Percentiles rank a stretch among this genome's conserved stretches.
Evolutionary conservation across 2,888 invertebrate species (phyloP).

Genomic region (Drosophila lutescens): DNA sequence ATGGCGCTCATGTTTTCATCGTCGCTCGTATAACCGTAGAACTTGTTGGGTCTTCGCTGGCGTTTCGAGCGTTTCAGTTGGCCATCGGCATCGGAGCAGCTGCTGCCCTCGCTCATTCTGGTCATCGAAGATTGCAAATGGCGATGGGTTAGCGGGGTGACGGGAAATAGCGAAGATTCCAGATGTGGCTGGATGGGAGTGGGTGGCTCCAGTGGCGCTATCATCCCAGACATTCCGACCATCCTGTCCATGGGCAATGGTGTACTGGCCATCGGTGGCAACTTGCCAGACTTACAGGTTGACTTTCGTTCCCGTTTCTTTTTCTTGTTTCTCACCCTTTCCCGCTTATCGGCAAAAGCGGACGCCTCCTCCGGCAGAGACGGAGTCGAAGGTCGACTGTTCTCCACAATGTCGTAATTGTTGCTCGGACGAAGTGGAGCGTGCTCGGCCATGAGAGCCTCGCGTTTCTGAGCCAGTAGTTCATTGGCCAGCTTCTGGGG

Average conservation of each 20-base stretch:
- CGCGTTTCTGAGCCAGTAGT: constrained; percentile 90
- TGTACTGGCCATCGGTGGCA: constrained; percentile 15
- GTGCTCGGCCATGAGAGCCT: constrained; percentile 86
- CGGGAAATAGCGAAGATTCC: constrained; percentile 49
- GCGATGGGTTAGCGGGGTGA: constrained; percentile 67
- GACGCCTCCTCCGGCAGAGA: constrained; percentile 85
- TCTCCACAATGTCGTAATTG: constrained; percentile 87
- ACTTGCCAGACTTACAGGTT: constrained; percentile 69
- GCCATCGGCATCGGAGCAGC: constrained; percentile 86
- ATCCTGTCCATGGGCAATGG: constrained; percentile 5
- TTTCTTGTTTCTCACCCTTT: constrained; percentile 86
- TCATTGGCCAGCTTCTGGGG: constrained; percentile 91
- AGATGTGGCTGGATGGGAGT: constrained; percentile 23
- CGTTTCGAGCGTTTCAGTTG: constrained; percentile 90
- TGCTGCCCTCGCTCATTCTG: constrained; percentile 82
- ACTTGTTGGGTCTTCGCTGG: constrained; percentile 92
- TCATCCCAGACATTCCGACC: constrained; percentile 10
- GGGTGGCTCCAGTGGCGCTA: constrained; percentile 31
- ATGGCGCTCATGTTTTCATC: constrained; percentile 87
- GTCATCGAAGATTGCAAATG: constrained; percentile 48
- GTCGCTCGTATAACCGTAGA: constrained; percentile 94
- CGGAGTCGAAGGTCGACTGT: constrained; percentile 88
- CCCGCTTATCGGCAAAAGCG: constrained; percentile 61
- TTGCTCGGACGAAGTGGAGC: constrained; percentile 85
- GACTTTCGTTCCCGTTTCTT: constrained; percentile 88